A percentile compares a stretch with the other conserved stretches of the same genome.
phyloP scores from a whole-genome alignment of 2,888 invertebrate species.

The Rhagonycha lutea region DNA sequence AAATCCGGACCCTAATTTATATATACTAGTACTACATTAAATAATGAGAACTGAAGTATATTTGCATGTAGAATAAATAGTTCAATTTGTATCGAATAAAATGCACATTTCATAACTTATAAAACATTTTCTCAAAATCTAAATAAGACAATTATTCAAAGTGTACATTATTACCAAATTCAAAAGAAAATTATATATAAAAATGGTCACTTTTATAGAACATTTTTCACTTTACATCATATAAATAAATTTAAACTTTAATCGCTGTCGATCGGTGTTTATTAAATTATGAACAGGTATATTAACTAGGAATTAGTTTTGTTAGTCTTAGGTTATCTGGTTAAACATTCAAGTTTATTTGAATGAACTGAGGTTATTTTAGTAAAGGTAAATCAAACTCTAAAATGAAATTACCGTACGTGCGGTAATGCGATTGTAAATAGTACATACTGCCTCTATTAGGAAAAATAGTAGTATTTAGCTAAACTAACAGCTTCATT shows the following conservation, averaged over 20 bases:
- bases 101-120: neutral
- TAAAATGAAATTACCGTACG: neutral
- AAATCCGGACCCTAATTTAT: too few relatives aligned
- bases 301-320: too few relatives aligned
- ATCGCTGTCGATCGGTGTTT: too few relatives aligned
- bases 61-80: neutral
- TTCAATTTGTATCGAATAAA: neutral
- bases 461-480: neutral
- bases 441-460: neutral
- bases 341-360: neutral
- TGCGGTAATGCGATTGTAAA: neutral
- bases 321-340: neutral
- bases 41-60: neutral
- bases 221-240: neutral
- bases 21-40: neutral
- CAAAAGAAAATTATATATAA: neutral
- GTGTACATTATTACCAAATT: neutral
- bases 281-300: too few relatives aligned
- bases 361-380: neutral
- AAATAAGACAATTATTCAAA: neutral
- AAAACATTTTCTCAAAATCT: neutral
- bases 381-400: neutral
- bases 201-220: neutral
- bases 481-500: neutral
- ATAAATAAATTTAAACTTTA: neutral